Evolutionary conservation across 2,113 vertebrate genomes (phyloP).

Genomic region (Grantiella picta): DNA sequence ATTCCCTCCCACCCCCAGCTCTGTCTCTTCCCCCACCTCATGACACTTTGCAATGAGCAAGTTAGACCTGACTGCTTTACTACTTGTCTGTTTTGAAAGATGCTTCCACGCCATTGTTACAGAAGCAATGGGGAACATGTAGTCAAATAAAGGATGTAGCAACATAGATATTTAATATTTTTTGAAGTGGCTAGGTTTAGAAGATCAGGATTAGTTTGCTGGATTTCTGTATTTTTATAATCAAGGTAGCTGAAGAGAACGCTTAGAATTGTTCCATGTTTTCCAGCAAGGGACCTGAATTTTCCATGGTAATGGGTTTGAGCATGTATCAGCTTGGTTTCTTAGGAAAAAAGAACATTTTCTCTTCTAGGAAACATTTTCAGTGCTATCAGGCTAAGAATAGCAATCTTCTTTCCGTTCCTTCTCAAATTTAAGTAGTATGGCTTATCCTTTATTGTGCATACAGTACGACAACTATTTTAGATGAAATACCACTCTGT

Average conservation of each 20-base stretch:
- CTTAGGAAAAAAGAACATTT: conserved; percentile 11
- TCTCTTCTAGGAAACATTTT: conserved; percentile 34
- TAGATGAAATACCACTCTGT: not conserved
- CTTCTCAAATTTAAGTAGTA: conserved; percentile 28
- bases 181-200: not conserved
- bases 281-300: not conserved
- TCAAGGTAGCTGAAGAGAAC: not conserved
- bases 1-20: not conserved
- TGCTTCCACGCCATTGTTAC: not conserved
- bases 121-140: not conserved
- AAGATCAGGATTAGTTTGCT: not conserved
- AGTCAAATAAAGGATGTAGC: not conserved
- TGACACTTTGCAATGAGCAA: not conserved
- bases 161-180: not conserved
- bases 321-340: not conserved
- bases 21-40: not conserved
- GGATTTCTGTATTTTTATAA: not conserved
- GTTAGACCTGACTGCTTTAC: not conserved
- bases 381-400: conserved; percentile 33
- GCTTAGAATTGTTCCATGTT: not conserved
- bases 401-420: conserved; percentile 23
- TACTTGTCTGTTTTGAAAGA: not conserved
- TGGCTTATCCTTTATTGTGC: not conserved
- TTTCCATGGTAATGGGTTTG: not conserved
- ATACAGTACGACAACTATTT: not conserved